Conservation (phyloP, 2,797 vertebrate species). For the Rhinella marina region DNA sequence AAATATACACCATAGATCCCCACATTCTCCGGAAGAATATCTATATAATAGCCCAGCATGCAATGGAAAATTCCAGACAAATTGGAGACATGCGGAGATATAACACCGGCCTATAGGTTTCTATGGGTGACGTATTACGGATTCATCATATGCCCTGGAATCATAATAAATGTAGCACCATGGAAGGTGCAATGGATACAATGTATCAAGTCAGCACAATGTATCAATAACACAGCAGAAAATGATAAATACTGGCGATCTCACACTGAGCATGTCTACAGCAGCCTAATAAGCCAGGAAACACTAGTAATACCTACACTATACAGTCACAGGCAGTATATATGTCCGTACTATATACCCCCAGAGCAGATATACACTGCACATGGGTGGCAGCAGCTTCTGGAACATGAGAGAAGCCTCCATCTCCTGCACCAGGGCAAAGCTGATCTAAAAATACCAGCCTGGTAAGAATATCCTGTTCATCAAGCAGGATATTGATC, state of each 20-base stretch:
- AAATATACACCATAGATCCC: background rate
- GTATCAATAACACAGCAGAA: background rate
- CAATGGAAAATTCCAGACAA: too few species aligned
- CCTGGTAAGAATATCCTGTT: slow-evolving; percentile 58
- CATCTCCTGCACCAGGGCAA: slow-evolving; percentile 12
- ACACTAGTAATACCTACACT: background rate
- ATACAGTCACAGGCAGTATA: background rate
- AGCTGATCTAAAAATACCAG: slow-evolving; percentile 41
- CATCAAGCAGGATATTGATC: slow-evolving; percentile 46
- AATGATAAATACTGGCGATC: background rate
- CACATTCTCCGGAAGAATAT: too few species aligned
- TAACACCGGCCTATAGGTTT: too few species aligned
- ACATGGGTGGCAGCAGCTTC: background rate
- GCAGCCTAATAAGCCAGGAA: background rate
- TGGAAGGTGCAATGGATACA: background rate
- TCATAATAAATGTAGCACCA: background rate
- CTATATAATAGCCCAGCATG: too few species aligned
- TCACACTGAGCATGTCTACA: background rate
- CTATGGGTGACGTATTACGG: too few species aligned
- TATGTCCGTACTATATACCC: background rate
- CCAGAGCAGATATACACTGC: background rate
- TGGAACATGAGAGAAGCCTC: background rate
- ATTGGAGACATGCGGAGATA: too few species aligned
- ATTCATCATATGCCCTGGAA: too few species aligned
- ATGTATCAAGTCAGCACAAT: background rate